A percentile compares a stretch with the other conserved stretches of the same genome.
These are phyloP conservation scores for Lycophotia porphyrea DNA, from an alignment of 2,888 invertebrate genomes.

Conservation along the genomic window DNA sequence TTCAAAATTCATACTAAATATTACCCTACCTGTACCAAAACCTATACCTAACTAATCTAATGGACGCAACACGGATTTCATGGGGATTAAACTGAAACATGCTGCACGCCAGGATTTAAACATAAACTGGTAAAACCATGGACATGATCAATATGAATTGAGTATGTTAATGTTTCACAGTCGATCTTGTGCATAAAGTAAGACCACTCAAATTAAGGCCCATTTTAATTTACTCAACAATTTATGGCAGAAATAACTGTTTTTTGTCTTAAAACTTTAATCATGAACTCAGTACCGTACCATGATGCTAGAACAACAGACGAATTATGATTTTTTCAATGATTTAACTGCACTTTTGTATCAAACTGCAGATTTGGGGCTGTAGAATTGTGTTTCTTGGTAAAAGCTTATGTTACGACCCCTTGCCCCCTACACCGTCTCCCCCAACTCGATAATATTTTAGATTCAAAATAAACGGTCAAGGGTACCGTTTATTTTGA, in stretches of 20 bases:
- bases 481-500: background rate
- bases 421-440: no score
- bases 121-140: conserved; percentile 7
- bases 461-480: no score
- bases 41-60: conserved; percentile 18
- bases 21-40: background rate
- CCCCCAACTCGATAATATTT: no score
- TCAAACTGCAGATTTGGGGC: background rate
- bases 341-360: background rate
- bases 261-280: background rate
- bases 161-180: background rate
- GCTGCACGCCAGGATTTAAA: conserved; percentile 34
- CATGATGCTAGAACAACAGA: background rate
- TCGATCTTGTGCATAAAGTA: background rate
- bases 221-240: background rate
- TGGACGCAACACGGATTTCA: conserved; percentile 37
- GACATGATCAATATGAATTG: background rate
- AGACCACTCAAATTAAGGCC: background rate
- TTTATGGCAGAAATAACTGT: background rate
- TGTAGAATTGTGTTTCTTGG: background rate
- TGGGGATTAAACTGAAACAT: conserved; percentile 41
- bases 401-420: background rate
- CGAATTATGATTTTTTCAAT: background rate
- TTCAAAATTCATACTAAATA: background rate
- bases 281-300: background rate